Conservation (phyloP, 1,140 invertebrate genomes). For the Melanaphis sacchari region DNA sequence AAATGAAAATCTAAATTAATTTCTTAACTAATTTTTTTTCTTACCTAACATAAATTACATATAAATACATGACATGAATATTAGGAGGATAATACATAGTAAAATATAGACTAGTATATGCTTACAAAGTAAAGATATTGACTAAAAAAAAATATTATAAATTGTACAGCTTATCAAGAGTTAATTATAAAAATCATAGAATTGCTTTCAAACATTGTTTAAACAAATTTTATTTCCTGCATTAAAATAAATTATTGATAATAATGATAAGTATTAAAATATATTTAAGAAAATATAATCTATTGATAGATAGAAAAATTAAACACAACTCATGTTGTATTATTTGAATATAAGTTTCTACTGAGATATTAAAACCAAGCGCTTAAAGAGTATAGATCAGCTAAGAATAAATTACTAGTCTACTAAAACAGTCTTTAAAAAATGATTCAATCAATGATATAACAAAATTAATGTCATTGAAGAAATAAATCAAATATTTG, state of each 20-base stretch:
- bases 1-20: neutral
- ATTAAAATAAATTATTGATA: neutral
- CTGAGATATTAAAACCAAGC: neutral
- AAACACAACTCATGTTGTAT: neutral
- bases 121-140: neutral
- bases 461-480: constrained; percentile 6
- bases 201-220: neutral
- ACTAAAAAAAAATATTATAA: neutral
- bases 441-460: neutral
- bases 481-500: neutral
- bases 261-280: neutral
- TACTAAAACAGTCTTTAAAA: constrained; percentile 10
- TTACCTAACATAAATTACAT: neutral
- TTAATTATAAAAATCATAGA: neutral
- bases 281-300: neutral
- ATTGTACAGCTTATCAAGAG: neutral
- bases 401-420: neutral
- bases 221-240: neutral
- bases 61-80: neutral
- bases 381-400: neutral
- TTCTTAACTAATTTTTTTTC: neutral
- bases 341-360: neutral
- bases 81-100: neutral
- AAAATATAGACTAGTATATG: neutral
- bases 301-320: neutral